These are phyloP conservation scores for Octodon degus DNA, from an alignment of 2,113 vertebrate genomes.

Conservation along the genomic window DNA sequence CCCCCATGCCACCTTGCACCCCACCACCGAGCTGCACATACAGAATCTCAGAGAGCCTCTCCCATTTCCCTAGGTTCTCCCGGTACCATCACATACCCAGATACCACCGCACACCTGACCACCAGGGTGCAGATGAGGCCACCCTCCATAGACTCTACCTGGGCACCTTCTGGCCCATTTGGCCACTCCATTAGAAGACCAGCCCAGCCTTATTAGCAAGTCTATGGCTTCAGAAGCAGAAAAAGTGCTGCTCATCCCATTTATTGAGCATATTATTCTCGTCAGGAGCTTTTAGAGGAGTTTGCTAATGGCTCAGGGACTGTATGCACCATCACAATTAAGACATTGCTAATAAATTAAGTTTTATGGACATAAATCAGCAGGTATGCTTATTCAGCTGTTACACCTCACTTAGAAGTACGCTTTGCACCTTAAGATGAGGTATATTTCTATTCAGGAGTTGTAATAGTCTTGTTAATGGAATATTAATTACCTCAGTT, in stretches of 20 bases:
- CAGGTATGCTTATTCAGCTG: slow-evolving; percentile 86
- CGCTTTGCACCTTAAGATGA: slow-evolving; percentile 81
- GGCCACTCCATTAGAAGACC: slow-evolving; percentile 81
- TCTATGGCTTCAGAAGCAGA: slow-evolving; percentile 84
- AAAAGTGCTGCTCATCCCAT: slow-evolving; percentile 84
- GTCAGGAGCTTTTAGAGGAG: slow-evolving; percentile 86
- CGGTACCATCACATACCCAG: background rate
- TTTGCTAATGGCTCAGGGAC: slow-evolving; percentile 85
- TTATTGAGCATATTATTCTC: slow-evolving; percentile 84
- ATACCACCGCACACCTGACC: background rate
- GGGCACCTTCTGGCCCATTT: slow-evolving; percentile 48
- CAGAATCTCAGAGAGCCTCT: background rate
- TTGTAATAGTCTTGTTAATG: slow-evolving; percentile 87
- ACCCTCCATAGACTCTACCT: slow-evolving; percentile 57
- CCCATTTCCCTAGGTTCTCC: background rate
- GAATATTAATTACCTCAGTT: slow-evolving; percentile 85
- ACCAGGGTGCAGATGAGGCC: background rate
- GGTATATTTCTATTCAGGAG: slow-evolving; percentile 78
- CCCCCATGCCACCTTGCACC: accelerated
- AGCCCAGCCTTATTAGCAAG: slow-evolving; percentile 83
- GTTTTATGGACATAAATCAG: slow-evolving; percentile 87
- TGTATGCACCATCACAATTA: slow-evolving; percentile 84
- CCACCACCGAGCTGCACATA: background rate
- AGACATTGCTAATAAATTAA: slow-evolving; percentile 82
- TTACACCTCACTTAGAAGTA: slow-evolving; percentile 81